phyloP scores from a whole-genome alignment of 2,888 invertebrate genomes.

The Xylocampa areola region DNA sequence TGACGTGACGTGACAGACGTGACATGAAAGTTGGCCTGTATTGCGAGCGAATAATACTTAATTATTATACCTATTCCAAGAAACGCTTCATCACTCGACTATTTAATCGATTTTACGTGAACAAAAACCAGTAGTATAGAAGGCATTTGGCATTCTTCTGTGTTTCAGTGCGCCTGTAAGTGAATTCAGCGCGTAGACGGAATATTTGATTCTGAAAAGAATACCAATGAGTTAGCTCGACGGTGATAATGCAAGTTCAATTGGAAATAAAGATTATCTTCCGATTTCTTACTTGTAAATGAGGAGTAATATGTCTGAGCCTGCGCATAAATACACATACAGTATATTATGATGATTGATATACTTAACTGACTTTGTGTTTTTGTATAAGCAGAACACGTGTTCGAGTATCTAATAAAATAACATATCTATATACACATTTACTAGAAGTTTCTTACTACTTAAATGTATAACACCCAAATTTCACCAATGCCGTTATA shows the following conservation, averaged over 20 bases:
- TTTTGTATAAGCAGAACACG: too few species aligned
- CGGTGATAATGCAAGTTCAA: conserved; percentile 54
- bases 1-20: too few species aligned
- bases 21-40: conserved; percentile 6
- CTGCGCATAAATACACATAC: too few species aligned
- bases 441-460: too few species aligned
- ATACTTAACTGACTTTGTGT: too few species aligned
- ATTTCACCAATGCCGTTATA: too few species aligned
- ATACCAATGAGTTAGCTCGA: conserved; percentile 70
- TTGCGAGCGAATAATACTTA: conserved; percentile 1
- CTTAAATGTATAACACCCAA: too few species aligned
- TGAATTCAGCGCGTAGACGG: conserved; percentile 70
- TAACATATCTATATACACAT: too few species aligned
- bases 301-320: conserved; percentile 11
- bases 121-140: conserved; percentile 24
- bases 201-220: conserved; percentile 65
- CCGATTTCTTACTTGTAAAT: conserved; percentile 23
- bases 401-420: too few species aligned
- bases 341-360: too few species aligned
- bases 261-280: conserved; percentile 31
- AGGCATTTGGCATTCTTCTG: conserved; percentile 47
- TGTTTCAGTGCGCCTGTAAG: conserved; percentile 56
- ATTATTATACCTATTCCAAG: conserved; percentile 7
- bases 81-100: conserved; percentile 17
- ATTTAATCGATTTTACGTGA: conserved; percentile 13